Evolutionary conservation across 2,888 invertebrate genomes (phyloP).

Genomic region (Drosophila bunnanda): DNA sequence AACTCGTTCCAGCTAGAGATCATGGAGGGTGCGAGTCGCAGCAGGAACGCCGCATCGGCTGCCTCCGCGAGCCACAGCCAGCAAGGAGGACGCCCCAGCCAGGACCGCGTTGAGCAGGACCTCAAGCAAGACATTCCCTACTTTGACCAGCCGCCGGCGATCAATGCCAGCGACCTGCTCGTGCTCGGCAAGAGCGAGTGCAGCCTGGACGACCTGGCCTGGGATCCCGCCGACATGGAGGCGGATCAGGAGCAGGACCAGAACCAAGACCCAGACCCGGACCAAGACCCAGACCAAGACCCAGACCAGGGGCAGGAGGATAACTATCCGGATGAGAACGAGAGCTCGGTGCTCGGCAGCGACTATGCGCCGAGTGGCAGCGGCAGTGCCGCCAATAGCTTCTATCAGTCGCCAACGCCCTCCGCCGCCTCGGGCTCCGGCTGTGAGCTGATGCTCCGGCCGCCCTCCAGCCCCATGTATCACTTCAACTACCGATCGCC

Average conservation of each 20-base stretch:
- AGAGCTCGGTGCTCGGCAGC: slow-evolving; percentile 56
- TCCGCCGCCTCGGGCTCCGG: slow-evolving; percentile 38
- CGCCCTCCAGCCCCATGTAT: slow-evolving; percentile 74
- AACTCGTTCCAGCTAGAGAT: slow-evolving; percentile 34
- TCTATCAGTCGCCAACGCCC: slow-evolving; percentile 59
- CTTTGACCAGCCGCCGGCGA: slow-evolving; percentile 56
- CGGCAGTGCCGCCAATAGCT: slow-evolving; percentile 53
- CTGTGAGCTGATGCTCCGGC: slow-evolving; percentile 74
- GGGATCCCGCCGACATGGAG: slow-evolving; percentile 41
- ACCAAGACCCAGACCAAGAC: slow-evolving; percentile 26
- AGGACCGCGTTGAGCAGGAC: slow-evolving; percentile 60
- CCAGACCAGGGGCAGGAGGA: slow-evolving; percentile 45
- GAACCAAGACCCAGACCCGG: slow-evolving; percentile 30
- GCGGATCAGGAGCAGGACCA: slow-evolving; percentile 27
- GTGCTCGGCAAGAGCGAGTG: slow-evolving; percentile 35
- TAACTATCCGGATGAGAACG: slow-evolving; percentile 67
- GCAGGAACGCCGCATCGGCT: slow-evolving; percentile 28
- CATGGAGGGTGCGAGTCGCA: slow-evolving; percentile 60
- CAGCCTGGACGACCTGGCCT: slow-evolving; percentile 28
- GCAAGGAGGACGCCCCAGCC: slow-evolving; percentile 22
- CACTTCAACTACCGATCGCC: slow-evolving; percentile 72
- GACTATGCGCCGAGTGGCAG: slow-evolving; percentile 60
- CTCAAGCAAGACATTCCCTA: slow-evolving; percentile 78
- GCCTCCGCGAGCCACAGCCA: slow-evolving; percentile 39
- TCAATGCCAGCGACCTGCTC: slow-evolving; percentile 33